Base-by-base conservation (phyloP, 2,113 vertebrate genomes). In the Ageneiosus marmoratus region DNA sequence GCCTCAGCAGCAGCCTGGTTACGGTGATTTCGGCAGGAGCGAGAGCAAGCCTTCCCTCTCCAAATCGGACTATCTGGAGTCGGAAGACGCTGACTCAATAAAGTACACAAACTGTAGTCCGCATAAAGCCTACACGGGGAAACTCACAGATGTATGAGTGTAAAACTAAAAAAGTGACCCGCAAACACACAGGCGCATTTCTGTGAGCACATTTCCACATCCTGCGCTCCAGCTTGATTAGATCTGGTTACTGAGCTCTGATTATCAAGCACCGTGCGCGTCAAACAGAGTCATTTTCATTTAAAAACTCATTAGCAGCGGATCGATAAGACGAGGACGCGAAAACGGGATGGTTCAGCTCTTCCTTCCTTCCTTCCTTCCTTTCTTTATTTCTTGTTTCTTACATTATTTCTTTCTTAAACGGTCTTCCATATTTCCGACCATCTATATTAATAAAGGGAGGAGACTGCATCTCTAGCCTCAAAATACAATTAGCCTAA, bases 131-230 rank as follows among this genome's bases (percentile, higher is more conserved):
- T 94, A 93, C 90, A 95, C 93, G 78, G 96, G 95, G 63, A 95
- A 95, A 92, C 95, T 98, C 78, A 97, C 96, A 0, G 96, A 97
- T 79, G 97, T 98, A 24, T 98, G 96, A 98, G 32, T 6, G 1
- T 8, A 22, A 77, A 34, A 22, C 18, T 13, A 24, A 51, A 63
- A 67, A 83, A 46, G 56, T 74, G 51, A 73, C 70, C 34, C 18
- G 44, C 50, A 81, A 74, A 73, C 55, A 82, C 55, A 74, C 80
- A 77, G 75, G 80, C 69, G 78, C 86, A 51, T 87, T 53, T 60
- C 78, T 70, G 82, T 76, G 89, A 80, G 86, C 83, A 73, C 88
- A 84, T 77, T 12, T 69, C 81, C 85, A 53, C 83, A 84, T 55
- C 78, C 72, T 55, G 88, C 86, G 85, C 89, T 88, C 89, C 84